These are phyloP conservation scores for Cephus cinctus DNA, from an alignment of 1,140 invertebrate species.

Conservation along the genomic window DNA sequence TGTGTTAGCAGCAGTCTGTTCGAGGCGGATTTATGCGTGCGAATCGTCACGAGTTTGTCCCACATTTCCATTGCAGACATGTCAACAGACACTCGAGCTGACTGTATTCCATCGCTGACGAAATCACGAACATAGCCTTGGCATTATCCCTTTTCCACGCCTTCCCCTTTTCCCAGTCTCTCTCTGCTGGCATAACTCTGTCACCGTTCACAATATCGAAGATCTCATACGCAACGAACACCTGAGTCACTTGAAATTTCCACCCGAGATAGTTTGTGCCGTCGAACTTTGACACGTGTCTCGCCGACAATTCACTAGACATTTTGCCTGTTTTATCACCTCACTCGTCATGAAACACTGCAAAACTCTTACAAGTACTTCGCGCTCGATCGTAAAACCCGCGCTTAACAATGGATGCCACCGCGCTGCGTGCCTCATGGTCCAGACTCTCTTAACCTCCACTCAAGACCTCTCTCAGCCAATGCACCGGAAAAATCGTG, in stretches of 20 bases:
- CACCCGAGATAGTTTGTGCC: slow-evolving; percentile 13
- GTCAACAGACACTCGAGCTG: slow-evolving; percentile 10
- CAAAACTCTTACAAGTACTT: not conserved
- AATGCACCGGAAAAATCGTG: not conserved
- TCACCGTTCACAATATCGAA: slow-evolving; percentile 12
- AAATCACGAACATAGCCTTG: slow-evolving; percentile 7
- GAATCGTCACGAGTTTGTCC: slow-evolving; percentile 3
- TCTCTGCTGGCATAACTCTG: not conserved
- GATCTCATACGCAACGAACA: slow-evolving; percentile 9
- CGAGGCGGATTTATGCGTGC: slow-evolving; percentile 6
- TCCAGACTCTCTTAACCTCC: not conserved
- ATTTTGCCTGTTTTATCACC: slow-evolving; percentile 5
- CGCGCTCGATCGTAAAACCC: not conserved
- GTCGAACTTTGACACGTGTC: slow-evolving; percentile 13
- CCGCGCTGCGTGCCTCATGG: too few relatives aligned
- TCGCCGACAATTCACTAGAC: not conserved
- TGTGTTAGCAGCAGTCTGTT: slow-evolving; percentile 9
- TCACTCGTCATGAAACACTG: too few relatives aligned
- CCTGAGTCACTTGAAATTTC: slow-evolving; percentile 10
- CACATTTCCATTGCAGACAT: slow-evolving; percentile 14
- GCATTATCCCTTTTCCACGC: slow-evolving; percentile 15
- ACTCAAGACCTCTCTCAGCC: not conserved
- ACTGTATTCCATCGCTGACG: slow-evolving; percentile 5
- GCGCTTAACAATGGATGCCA: not conserved
- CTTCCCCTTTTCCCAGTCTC: not conserved